phyloP scores from a whole-genome alignment of 2,113 vertebrate species.

The Desmodus rotundus region DNA sequence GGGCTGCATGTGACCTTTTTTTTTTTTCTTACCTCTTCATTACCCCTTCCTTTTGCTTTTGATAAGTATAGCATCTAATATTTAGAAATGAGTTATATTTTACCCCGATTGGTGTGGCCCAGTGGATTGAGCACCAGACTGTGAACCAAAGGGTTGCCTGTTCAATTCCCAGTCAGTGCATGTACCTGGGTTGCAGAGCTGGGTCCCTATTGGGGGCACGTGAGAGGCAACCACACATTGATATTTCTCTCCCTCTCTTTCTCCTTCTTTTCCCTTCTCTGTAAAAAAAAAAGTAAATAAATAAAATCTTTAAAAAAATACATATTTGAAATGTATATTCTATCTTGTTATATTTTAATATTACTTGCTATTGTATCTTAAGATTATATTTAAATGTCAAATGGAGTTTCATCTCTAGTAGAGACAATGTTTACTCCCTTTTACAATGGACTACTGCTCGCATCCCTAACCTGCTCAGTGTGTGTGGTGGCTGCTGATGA shows the following conservation, averaged over 20 bases:
- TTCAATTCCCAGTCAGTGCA: too few relatives aligned
- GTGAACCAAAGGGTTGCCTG: too few relatives aligned
- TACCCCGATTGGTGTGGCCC: background rate
- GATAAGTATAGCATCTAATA: background rate
- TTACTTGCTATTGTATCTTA: background rate
- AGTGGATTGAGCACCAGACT: too few relatives aligned
- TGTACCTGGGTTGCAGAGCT: too few relatives aligned
- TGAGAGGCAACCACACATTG: too few relatives aligned
- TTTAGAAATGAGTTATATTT: background rate
- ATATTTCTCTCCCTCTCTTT: too few relatives aligned
- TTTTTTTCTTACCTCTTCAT: background rate
- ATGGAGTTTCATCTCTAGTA: background rate
- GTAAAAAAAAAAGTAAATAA: too few relatives aligned
- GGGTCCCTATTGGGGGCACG: too few relatives aligned
- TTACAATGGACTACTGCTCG: background rate
- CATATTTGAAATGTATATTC: background rate
- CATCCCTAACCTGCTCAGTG: background rate
- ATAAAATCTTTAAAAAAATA: too few relatives aligned
- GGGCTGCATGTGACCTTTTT: background rate
- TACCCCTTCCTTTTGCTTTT: background rate
- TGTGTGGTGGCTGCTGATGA: background rate
- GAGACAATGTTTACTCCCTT: background rate
- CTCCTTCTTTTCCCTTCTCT: too few relatives aligned
- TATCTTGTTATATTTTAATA: background rate
- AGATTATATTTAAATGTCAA: background rate